A percentile compares a stretch with the other conserved stretches of the same genome.
Evolutionary conservation across 64 coral and sea anemone species (phyloP).

Genomic region (Porites australiensis): DNA sequence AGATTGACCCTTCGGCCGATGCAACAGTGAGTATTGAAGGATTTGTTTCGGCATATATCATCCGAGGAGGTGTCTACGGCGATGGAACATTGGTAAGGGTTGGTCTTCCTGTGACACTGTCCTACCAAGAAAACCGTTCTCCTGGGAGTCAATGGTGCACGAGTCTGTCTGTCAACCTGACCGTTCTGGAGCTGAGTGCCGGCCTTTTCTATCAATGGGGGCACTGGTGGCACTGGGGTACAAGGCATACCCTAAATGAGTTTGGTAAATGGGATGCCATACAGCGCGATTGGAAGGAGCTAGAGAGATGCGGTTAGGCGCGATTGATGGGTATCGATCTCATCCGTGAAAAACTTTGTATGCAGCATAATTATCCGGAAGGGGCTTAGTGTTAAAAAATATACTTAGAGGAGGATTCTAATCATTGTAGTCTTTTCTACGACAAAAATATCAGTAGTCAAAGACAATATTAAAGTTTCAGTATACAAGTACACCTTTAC

Average conservation of each 20-base stretch:
- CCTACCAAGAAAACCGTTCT: slow-evolving; percentile 5
- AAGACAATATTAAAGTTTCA: too few relatives aligned
- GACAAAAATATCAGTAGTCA: too few relatives aligned
- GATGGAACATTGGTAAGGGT: slow-evolving; percentile 11
- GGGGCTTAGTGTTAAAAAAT: too few relatives aligned
- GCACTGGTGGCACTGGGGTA: background rate
- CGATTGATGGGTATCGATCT: too few relatives aligned
- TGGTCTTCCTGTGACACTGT: slow-evolving; percentile 15
- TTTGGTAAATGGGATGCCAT: background rate
- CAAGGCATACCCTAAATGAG: background rate
- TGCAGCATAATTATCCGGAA: too few relatives aligned
- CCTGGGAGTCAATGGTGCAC: background rate
- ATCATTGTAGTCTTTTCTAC: too few relatives aligned
- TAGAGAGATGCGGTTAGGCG: background rate
- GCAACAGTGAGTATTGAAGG: background rate
- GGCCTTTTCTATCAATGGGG: slow-evolving; percentile 55
- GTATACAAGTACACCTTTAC: too few relatives aligned
- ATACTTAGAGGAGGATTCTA: too few relatives aligned
- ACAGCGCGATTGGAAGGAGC: background rate
- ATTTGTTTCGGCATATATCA: background rate
- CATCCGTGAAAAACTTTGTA: too few relatives aligned
- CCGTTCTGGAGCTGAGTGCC: slow-evolving; percentile 14
- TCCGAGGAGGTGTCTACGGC: slow-evolving; percentile 13
- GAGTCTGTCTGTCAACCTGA: background rate
- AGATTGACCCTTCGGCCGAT: slow-evolving; percentile 4